Percentiles rank a stretch among this genome's conserved stretches.
phyloP scores from a whole-genome alignment of 2,888 invertebrate genomes.

The Spicauda simplicius region DNA sequence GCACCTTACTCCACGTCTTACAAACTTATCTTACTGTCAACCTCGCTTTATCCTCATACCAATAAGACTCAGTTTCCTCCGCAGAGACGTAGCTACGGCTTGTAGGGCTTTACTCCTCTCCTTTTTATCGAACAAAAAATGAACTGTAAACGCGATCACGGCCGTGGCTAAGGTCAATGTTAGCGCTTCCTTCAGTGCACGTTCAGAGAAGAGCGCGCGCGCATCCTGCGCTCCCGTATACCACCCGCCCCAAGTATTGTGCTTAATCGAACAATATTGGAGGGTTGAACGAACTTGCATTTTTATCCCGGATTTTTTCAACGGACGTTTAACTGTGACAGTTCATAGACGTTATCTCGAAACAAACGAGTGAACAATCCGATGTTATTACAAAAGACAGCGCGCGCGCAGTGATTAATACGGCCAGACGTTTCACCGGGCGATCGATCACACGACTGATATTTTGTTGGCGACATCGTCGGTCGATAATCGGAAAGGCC shows the following conservation, averaged over 20 bases:
- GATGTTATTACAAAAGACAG: constrained; percentile 28
- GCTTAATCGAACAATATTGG: constrained; percentile 55
- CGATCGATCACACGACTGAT: constrained; percentile 67
- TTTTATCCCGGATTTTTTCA: constrained; percentile 15
- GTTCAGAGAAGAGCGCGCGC: constrained; percentile 81
- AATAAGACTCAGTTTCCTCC: constrained; percentile 47
- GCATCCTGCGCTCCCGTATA: constrained; percentile 69
- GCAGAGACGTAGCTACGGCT: constrained; percentile 40
- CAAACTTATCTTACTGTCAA: constrained; percentile 55
- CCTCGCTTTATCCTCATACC: constrained; percentile 21
- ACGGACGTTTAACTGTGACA: constrained; percentile 14
- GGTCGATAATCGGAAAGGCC: constrained; percentile 56
- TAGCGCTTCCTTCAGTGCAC: constrained; percentile 85
- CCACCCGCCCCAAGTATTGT: constrained; percentile 52
- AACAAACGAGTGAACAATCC: constrained; percentile 30
- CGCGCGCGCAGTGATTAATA: constrained; percentile 55
- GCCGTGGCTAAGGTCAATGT: constrained; percentile 85
- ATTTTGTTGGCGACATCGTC: constrained; percentile 60
- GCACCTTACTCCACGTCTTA: constrained; percentile 81
- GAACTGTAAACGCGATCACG: constrained; percentile 86
- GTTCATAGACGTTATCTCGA: constrained; percentile 24
- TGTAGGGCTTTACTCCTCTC: constrained; percentile 84
- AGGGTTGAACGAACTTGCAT: constrained; percentile 58
- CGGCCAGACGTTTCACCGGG: constrained; percentile 60
- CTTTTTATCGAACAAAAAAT: constrained; percentile 86